Percentiles rank a stretch among this genome's conserved stretches.
Evolutionary conservation across 2,888 invertebrate genomes (phyloP).

Genomic region (Dryadula phaetusa): DNA sequence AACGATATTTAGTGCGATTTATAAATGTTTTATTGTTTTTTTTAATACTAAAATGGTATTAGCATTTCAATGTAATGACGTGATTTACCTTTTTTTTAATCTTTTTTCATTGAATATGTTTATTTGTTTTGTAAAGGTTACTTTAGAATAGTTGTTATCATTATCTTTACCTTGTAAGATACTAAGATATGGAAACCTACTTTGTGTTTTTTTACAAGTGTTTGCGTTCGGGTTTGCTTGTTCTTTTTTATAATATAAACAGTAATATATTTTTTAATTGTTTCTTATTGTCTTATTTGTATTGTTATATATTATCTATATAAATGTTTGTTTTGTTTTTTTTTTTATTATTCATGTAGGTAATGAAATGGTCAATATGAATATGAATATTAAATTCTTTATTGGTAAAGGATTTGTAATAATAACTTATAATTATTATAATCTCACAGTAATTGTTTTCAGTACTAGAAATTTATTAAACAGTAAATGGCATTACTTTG

Average conservation of each 20-base stretch:
- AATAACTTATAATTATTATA: too few relatives aligned
- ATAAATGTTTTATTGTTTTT: neutral
- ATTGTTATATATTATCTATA: neutral
- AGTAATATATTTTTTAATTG: neutral
- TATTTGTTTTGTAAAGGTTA: slow-evolving; percentile 12
- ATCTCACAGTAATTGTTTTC: too few relatives aligned
- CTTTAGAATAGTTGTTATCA: slow-evolving; percentile 11
- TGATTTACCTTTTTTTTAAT: neutral
- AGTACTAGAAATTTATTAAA: too few relatives aligned
- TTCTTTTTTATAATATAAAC: neutral
- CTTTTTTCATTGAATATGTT: neutral
- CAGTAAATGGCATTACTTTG: too few relatives aligned
- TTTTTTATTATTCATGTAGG: neutral
- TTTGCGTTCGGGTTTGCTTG: slow-evolving; percentile 1
- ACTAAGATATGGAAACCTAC: slow-evolving; percentile 4
- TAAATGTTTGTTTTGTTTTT: neutral
- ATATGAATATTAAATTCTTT: too few relatives aligned
- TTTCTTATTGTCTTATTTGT: neutral
- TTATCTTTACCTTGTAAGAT: slow-evolving; percentile 10
- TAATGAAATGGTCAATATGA: too few relatives aligned
- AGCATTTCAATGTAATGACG: neutral
- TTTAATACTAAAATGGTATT: neutral
- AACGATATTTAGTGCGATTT: neutral
- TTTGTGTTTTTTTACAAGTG: slow-evolving; percentile 1
- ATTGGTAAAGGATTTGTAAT: too few relatives aligned